Evolutionary conservation across 2,888 invertebrate species (phyloP), one percentile per base, ranked within the genome.

Genomic region (Lumbricus terrestris): DNA sequence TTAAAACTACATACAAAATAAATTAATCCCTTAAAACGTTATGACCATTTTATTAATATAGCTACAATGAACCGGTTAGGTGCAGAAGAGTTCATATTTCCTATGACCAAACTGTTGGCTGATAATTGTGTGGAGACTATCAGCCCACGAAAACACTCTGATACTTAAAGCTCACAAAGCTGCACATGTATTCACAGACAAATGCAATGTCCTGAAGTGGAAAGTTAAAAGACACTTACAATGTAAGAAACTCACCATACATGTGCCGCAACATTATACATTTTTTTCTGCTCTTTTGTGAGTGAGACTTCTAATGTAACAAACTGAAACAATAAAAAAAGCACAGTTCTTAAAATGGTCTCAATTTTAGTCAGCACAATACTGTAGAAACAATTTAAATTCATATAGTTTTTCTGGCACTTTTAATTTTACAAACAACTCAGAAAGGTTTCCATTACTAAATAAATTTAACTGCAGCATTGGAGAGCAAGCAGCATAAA

Each of bases 261-360:
- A 92, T 94, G 93, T 18, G 94, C 94, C 15, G 94, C 94, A 23
- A 92, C 92, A 92, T 94, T 93, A 91, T 94, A 95, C 91, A 94
- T 92, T 89, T 93, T 93, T 37, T 91, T 93, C 91, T 94, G 94
- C 40, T 93, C 93, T 69, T 92, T 91, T 16, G 93, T 93, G 18
- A 94, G 89, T 34, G 92, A 90, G 15, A 93, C 93, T 90, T 94
- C 94, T 34, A 93, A 91, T 20, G 94, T 94, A 37, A 93, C 88
- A 92, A 94, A 94, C 94, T 94, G 92, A 89, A 92, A 92, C 69
- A 90, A 83, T 33, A 89, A 90, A 90, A n/a, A 69, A 90, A 82
- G 34, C 15, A 20, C n/a, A n/a, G n/a, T 69, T 69, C 2, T 8
- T 69, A 69, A 8, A 47, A 69, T n/a, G 11, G n/a, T 69, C 69